Evolutionary conservation across 1,140 invertebrate species (phyloP), one percentile per base, ranked within the genome.

Genomic region (Metaphire vulgaris): DNA sequence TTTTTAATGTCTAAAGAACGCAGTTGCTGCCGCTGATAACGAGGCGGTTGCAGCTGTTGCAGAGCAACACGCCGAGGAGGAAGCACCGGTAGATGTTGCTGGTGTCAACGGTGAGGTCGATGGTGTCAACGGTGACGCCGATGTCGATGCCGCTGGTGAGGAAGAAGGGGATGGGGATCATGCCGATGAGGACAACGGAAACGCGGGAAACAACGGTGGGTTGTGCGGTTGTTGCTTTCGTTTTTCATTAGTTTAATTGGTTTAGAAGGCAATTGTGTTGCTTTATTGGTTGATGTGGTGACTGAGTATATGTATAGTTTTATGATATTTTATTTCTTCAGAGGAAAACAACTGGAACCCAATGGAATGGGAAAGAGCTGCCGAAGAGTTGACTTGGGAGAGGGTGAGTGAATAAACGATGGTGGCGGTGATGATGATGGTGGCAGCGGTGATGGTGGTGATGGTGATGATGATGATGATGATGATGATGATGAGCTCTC

Each of bases 331-430:
- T 76, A 6, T 6, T 76, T 73, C 77, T 81, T 72, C 80, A 87
- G 95, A 97, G 84, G 93, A 92, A 30, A 85, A 86, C 64, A 96
- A 97, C 81, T 98, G 96, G 95, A 98, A 98, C 87, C 95, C 95
- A 0, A 96, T 98, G 89, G 96, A 98, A 82, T 98, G 96, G 95
- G 96, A 99, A 83, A 88, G 96, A 80, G 96, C 94, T 0, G 95
- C 93, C 32, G 97, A 99, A 82, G 97, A 99, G 85, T 85, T 99
- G 0, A 99, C 97, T 0, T 99, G 97, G 97, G 96, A 99, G 84
- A 82, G 87, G 74, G 87, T 87, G 78, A 78, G 82, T 81, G 41
- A 78, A n/a, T n/a, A n/a, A n/a, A n/a, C n/a, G n/a, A n/a, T n/a
- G n/a, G n/a, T n/a, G n/a, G n/a, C n/a, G n/a, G n/a, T n/a, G n/a